Base-by-base conservation (phyloP, 2,888 invertebrate genomes). In the Agrochola macilenta region DNA sequence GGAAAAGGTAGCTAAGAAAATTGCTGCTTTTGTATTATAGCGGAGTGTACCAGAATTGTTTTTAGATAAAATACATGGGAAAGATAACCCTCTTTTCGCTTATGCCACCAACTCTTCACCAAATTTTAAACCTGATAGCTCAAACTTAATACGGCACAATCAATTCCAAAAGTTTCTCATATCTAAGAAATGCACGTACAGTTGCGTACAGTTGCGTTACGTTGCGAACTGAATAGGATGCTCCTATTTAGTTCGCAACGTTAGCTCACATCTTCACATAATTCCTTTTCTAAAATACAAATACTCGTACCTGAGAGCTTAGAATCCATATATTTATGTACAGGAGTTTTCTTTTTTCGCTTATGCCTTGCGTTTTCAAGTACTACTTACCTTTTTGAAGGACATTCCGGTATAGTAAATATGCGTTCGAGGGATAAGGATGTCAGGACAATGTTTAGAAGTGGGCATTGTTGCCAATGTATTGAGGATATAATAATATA, bases 341-440 rank as follows among this genome's bases (percentile, higher is more conserved):
- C n/a, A n/a, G n/a, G n/a, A n/a, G n/a, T n/a, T n/a, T n/a, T n/a
- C 60, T 30, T 8, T 61, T 69, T 49, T 39, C 12, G 14, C 11
- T 0, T 69, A 63, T 5, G 23, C 12, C 5, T 69, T 46, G 17
- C 39, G 35, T 77, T 69, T 76, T 54, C 8, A 11, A 76, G 66
- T 20, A 60, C 30, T 43, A 52, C 20, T 35, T 61, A 61, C 17
- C 54, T 57, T 57, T 69, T 64, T 39, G 23, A 39, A 63, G 46
- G 46, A 49, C n/a, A 46, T 76, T 49, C 17, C 17, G 30, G 63
- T 54, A 17, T 60, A 39, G 26, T 23, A 8, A 35, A 57, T 58
- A 58, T 57, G 35, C 17, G n/a, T 39, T 49, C 14, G 4, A 39
- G 20, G 14, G 17, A 5, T 49, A 23, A 57, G 17, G 20, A 49